Evolutionary conservation across 2,797 vertebrate genomes (phyloP), one percentile per base, ranked within the genome.

Genomic region (Epinephelus malabaricus): DNA sequence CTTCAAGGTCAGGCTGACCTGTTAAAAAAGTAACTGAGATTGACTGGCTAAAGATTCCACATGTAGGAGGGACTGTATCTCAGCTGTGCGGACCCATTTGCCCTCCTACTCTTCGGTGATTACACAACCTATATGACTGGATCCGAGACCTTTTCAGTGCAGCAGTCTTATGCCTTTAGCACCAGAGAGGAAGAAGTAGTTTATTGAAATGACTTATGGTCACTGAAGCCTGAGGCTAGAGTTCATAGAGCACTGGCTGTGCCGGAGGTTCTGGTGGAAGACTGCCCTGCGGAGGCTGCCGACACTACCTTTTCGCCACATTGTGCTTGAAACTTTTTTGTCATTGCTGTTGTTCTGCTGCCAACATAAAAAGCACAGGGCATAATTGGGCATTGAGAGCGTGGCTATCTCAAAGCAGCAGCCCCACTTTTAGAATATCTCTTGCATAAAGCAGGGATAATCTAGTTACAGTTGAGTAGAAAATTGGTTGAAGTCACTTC

Each of bases 131-230:
- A n/a, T 74, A 17, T 83, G 83, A 83, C 69, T 83, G 77, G 78
- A 83, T 86, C 43, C 18, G 70, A 77, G 69, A 69, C 76, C 64
- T 76, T 83, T 80, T 81, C 73, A 54, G 58, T 38, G 74, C 73
- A 80, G 23, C 59, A 72, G 86, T 85, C 85, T 79, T 19, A 64
- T 66, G 76, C 15, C 12, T 68, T 89, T 67, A 82, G 69, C 49
- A 17, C 30, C 15, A 59, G 51, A 68, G 74, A 68, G 66, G 56
- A 80, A 69, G 58, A 59, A 70, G 69, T 51, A 54, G 64, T 76
- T 85, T 78, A 87, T 87, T 78, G 72, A 85, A 90, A 84, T 88
- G 79, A 87, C 78, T 87, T 55, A 53, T 72, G 79, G 61, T 70
- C 70, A 74, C 71, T 81, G 76, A 73, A 71, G 81, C 78, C 76